These are phyloP conservation scores for Coryphaenoides rupestris DNA, from an alignment of 2,113 vertebrate species.

Conservation along the genomic window DNA sequence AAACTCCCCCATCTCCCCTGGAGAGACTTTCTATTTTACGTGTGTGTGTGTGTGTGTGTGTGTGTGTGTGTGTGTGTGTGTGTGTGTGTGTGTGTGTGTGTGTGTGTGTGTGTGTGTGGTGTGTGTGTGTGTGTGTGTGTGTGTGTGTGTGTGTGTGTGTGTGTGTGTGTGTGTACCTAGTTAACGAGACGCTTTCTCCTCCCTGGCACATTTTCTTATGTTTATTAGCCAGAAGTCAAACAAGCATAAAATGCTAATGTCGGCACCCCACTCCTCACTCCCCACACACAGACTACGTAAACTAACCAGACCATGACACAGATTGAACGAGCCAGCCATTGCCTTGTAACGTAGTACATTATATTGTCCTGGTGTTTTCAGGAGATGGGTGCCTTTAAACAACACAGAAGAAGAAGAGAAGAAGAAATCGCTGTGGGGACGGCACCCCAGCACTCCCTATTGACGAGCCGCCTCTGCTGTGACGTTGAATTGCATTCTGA, in stretches of 20 bases:
- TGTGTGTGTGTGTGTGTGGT: background rate
- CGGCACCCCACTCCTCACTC: no score
- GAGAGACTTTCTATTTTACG: conserved; percentile 16
- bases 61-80: conserved; percentile 7
- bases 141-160: background rate
- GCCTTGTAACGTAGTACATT: no score
- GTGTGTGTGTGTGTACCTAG: conserved; percentile 9
- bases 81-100: conserved; percentile 6
- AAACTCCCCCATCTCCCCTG: conserved; percentile 20
- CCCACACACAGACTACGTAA: no score
- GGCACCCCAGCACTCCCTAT: no score
- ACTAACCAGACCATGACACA: no score
- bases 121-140: conserved; percentile 1
- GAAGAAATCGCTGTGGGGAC: no score
- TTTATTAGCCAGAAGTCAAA: conserved; percentile 9
- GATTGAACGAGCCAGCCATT: no score
- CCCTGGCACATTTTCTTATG: conserved; percentile 21
- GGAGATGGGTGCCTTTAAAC: no score
- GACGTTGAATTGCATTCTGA: no score
- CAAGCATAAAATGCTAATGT: conserved; percentile 16
- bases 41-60: conserved; percentile 9
- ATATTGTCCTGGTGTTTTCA: no score
- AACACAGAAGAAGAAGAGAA: no score
- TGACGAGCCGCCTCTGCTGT: no score
- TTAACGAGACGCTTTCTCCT: conserved; percentile 31